phyloP scores from a whole-genome alignment of 2,888 invertebrate genomes.

The Tanytarsus gracilentus region DNA sequence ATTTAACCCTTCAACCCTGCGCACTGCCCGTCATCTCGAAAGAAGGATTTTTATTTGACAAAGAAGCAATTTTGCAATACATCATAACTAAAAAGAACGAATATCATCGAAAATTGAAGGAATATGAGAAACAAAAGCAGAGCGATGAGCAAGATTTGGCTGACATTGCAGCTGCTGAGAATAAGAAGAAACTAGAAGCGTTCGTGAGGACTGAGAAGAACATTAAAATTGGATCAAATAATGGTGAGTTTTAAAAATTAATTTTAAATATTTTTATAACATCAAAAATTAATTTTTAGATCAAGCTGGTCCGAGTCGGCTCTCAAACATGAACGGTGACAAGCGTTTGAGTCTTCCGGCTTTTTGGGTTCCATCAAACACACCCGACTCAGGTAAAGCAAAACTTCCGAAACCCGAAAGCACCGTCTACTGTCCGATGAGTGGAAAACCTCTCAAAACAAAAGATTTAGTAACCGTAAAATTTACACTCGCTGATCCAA shows the following conservation, averaged over 20 bases:
- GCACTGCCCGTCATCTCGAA: constrained; percentile 81
- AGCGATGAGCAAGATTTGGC: constrained; percentile 61
- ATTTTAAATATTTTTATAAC: neutral
- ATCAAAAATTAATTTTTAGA: neutral
- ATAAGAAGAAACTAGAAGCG: constrained; percentile 62
- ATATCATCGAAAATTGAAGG: constrained; percentile 78
- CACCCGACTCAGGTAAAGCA: constrained; percentile 69
- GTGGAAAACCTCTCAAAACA: constrained; percentile 72
- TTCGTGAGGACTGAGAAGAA: constrained; percentile 78
- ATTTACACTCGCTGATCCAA: constrained; percentile 84
- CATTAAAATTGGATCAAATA: constrained; percentile 48
- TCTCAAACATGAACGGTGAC: constrained; percentile 66
- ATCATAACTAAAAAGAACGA: constrained; percentile 91
- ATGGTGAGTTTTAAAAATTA: neutral
- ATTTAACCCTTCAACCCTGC: constrained; percentile 92
- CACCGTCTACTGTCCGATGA: constrained; percentile 69
- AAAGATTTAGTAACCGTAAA: constrained; percentile 90
- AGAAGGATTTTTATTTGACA: constrained; percentile 92
- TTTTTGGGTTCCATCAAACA: constrained; percentile 93
- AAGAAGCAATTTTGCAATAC: constrained; percentile 92
- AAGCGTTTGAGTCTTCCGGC: constrained; percentile 78
- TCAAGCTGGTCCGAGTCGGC: constrained; percentile 32
- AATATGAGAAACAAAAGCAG: constrained; percentile 80
- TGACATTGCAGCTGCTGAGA: constrained; percentile 63
- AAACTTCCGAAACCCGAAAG: constrained; percentile 60